Evolutionary conservation across 2,888 invertebrate genomes (phyloP), one percentile per base, ranked within the genome.

Genomic region (Apodemia hepburni): DNA sequence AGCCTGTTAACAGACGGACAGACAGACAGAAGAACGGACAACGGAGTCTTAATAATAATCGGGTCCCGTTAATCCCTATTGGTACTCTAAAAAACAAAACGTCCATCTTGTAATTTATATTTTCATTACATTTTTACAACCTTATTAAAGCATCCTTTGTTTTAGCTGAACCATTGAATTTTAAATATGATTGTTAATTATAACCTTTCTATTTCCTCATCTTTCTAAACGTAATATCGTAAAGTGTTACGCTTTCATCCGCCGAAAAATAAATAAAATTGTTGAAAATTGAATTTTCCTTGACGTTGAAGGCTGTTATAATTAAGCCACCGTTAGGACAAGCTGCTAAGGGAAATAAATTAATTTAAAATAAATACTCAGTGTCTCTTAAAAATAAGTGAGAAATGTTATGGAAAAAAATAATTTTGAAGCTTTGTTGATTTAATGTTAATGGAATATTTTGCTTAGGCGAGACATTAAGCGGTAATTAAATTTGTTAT

Each of bases 261-360:
- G 3, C 4, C 3, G 54, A 27, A 12, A 54, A 54, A 27, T 27
- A 9, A 12, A 54, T 54, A 54, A 54, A 54, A 27, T 54, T 22
- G 22, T 22, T 54, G 54, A 15, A 54, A 54, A 51, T 54, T 27
- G 11, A 54, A 27, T 22, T 27, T 15, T 11, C 18, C 27, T 27
- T 22, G 27, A 27, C 54, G 42, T 15, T 18, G 22, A 54, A 54
- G 6, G 12, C 51, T 18, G 51, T 51, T 22, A 11, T 54, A 54
- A 54, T 54, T 54, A 27, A 54, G 27, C 2, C 12, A 54, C 27
- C 51, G 51, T 18, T 22, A 54, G 27, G 6, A 27, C 54, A 27
- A 54, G 22, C 54, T 54, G 54, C 54, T 12, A 54, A 3, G 54
- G 9, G 27, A 54, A 54, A 54, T 51, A 51, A 51, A 51, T 51